Base-by-base conservation (phyloP, 2,888 invertebrate species). In the Cremastinae sp. region DNA sequence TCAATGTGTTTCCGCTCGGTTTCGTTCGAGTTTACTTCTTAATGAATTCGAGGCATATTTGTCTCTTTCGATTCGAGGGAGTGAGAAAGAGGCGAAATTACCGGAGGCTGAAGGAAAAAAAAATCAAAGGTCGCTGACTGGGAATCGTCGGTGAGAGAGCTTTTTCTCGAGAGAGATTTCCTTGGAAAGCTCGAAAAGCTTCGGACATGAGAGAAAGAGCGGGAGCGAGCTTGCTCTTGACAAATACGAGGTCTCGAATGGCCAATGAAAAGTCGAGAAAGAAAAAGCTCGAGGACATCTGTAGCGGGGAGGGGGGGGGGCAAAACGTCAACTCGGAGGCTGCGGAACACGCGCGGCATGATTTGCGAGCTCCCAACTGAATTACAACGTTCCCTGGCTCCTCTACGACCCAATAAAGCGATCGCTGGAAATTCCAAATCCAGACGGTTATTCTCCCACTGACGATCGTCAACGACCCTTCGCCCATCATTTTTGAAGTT, bases 371-470 rank as follows among this genome's bases (percentile, higher is more conserved):
- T 59, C 28, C 28, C 59, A 59, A 69, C 59, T 69, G 69, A 69
- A 59, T 69, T 69, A 59, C 69, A 59, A 59, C 41, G 10, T 12
- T 28, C n/a, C 47, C 47, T 16, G 47, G 10, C 56, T 51, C n/a
- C 59, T 28, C 16, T 59, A 69, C 69, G 59, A 69, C 59, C 69
- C 59, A 59, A 69, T 59, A 69, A 69, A 69, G 59, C 43, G n/a
- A 8, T 20, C 10, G 12, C 43, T 16, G 16, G 12, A 16, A 20
- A 34, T n/a, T 28, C n/a, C 43, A 34, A 28, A 47, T 47, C 16
- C 18, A 34, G 16, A 34, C 18, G 47, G 20, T 34, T 16, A n/a
- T 10, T 1, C 20, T 18, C 49, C n/a, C n/a, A 8, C 8, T 18
- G 5, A 49, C 8, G 12, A 14, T 10, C 34, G 10, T 9, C 20